These are phyloP conservation scores for Gadopsis marmoratus DNA, from an alignment of 2,797 vertebrate species.

Conservation along the genomic window DNA sequence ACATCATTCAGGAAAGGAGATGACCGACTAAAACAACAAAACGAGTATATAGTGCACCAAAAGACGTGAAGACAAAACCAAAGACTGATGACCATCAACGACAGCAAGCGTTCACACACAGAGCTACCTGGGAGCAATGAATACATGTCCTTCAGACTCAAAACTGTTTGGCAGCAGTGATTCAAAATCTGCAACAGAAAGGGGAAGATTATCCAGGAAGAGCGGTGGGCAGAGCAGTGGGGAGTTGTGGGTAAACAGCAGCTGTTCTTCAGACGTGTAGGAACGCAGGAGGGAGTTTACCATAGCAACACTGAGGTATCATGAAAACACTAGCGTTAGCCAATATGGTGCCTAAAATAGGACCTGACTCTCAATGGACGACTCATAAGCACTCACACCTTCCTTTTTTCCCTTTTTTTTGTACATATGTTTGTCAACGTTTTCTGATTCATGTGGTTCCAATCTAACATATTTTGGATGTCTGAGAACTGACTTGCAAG, in stretches of 20 bases:
- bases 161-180: conserved; percentile 99
- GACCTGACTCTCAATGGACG: conserved; percentile 72
- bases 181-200: conserved; percentile 99
- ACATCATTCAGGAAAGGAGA: conserved; percentile 23
- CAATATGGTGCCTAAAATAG: conserved; percentile 86
- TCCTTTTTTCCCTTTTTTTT: conserved; percentile 33
- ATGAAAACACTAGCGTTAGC: conserved; percentile 87
- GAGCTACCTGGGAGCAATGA: conserved; percentile 99
- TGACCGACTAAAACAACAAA: conserved; percentile 19
- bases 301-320: conserved; percentile 87
- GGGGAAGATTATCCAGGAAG: conserved; percentile 93
- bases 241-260: conserved; percentile 81
- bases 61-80: conserved; percentile 57
- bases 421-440: conserved; percentile 37
- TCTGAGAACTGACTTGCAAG: conserved; percentile 86
- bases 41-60: conserved; percentile 17
- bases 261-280: conserved; percentile 86
- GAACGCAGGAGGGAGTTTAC: conserved; percentile 84
- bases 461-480: conserved; percentile 58
- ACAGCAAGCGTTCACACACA: conserved; percentile 89
- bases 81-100: conserved; percentile 74
- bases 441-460: conserved; percentile 50
- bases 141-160: conserved; percentile 99
- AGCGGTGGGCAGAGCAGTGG: conserved; percentile 81
- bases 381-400: conserved; percentile 68